Base-by-base conservation (phyloP, 2,888 invertebrate genomes). In the Archaeoteleia sp. region DNA sequence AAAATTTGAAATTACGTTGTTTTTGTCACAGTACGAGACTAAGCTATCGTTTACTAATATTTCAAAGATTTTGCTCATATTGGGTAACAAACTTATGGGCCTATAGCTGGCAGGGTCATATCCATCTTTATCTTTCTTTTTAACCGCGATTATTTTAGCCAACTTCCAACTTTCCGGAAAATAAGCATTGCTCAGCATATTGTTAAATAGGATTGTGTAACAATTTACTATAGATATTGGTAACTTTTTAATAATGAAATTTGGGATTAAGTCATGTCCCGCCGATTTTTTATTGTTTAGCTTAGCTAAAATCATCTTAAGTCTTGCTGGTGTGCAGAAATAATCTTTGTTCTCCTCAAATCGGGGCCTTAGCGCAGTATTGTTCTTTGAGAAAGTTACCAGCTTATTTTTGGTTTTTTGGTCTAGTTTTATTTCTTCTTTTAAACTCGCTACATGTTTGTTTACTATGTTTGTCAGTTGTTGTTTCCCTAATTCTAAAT, bases 101-200 rank as follows among this genome's bases (percentile, higher is more conserved):
- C 74, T 35, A 5, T 70, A 75, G 23, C 65, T 74, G 0, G 57
- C 10, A 0, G 71, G n/a, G n/a, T n/a, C n/a, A n/a, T n/a, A n/a
- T n/a, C 1, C 7, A 7, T 51, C 34, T 45, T 61, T 67, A 20
- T 40, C 25, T 45, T 43, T 61, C 48, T 73, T 66, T 20, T 34
- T 17, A 3, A 74, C 34, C 0, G 74, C 53, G 0, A 74, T 70
- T 0, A 74, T 35, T 57, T 74, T 78, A 0, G 74, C 74, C 6
- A 9, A 60, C 57, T 72, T 74, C 71, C 71, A 73, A 1, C 4
- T 45, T 0, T 15, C 17, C 0, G 81, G 79, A 68, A 79, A 80
- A 15, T 74, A 69, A 2, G 51, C 69, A 9, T 71, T 73, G 7
- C 80, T 79, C 5, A 68, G 34, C n/a, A 49, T 48, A 17, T 71